Conservation (phyloP, 37 sponge, comb jelly and placozoan genomes). For the Hexactinellida sp. region DNA sequence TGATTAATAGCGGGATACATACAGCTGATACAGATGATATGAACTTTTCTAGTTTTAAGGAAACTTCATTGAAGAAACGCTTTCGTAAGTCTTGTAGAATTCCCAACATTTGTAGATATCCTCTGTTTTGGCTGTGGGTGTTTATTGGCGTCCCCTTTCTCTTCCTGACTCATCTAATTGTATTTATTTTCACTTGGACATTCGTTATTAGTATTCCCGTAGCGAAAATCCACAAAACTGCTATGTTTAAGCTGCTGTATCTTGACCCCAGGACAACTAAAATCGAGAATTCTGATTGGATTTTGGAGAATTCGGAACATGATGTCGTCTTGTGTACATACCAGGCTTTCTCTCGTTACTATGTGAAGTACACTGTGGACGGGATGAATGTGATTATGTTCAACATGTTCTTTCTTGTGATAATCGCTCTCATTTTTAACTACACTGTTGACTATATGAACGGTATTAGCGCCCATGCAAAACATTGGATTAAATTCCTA, state of each 20-base stretch:
- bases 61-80: not conserved
- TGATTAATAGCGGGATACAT: not conserved
- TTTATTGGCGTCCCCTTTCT: constrained; percentile 17
- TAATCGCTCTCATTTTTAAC: not conserved
- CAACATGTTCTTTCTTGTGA: constrained; percentile 16
- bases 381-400: constrained; percentile 26
- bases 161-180: not conserved
- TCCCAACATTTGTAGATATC: not conserved
- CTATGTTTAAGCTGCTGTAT: not conserved
- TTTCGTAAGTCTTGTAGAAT: not conserved
- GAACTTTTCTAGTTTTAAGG: not conserved
- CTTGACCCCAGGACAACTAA: not conserved
- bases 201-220: constrained; percentile 22
- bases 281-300: constrained; percentile 12
- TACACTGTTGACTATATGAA: constrained; percentile 10
- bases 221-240: constrained; percentile 15
- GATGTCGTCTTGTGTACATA: constrained; percentile 12
- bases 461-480: not conserved
- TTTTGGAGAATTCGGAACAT: not conserved
- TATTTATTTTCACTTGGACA: constrained; percentile 17
- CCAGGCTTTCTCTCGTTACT: constrained; percentile 27
- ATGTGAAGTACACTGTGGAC: constrained; percentile 26
- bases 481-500: constrained; percentile 18
- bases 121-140: constrained; percentile 21
- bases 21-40: not conserved